Conservation (phyloP, 1,140 invertebrate genomes). For the Drosophila nebulosa region DNA sequence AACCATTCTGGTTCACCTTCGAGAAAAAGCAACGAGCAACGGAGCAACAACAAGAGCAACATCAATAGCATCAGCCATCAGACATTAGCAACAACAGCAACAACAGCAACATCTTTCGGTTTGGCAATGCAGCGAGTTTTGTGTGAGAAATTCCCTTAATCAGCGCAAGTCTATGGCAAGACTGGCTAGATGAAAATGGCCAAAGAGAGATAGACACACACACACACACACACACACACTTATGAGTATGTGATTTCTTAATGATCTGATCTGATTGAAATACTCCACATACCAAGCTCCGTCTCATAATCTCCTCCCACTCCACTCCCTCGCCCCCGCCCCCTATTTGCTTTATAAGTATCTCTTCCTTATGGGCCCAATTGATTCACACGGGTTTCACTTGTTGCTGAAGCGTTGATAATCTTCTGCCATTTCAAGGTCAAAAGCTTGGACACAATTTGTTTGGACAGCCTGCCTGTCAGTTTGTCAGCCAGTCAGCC, state of each 20-base stretch:
- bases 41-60: neutral
- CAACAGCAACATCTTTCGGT: neutral
- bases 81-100: neutral
- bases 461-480: neutral
- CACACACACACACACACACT: too few species aligned
- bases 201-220: too few species aligned
- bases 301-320: neutral
- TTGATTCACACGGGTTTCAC: neutral
- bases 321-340: neutral
- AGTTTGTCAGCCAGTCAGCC: neutral
- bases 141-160: constrained; percentile 31
- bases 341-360: neutral
- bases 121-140: constrained; percentile 10
- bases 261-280: neutral
- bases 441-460: neutral
- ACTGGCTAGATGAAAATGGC: constrained; percentile 1
- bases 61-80: neutral
- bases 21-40: constrained; percentile 1
- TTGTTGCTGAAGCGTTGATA: neutral
- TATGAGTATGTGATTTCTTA: neutral
- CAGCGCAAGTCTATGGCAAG: constrained; percentile 12
- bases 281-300: neutral
- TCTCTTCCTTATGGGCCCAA: neutral
- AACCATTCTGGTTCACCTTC: constrained; percentile 26
- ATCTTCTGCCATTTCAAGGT: constrained; percentile 4